A percentile compares a stretch with the other conserved stretches of the same genome.
phyloP scores from a whole-genome alignment of 1,140 invertebrate genomes.

The Drosophila trapezifrons region DNA sequence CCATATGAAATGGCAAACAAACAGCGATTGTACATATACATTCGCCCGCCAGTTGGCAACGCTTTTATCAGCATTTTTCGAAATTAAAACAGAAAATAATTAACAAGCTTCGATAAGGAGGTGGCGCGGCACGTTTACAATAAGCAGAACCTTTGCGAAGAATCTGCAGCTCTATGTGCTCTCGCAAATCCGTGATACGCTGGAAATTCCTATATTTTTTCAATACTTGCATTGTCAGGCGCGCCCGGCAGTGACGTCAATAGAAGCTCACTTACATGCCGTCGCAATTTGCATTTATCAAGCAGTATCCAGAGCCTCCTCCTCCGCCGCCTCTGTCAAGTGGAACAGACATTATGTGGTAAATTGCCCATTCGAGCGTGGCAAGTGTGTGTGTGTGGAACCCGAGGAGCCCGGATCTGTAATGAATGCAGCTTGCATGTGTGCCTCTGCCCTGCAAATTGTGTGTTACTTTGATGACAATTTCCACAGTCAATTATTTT shows the following conservation, averaged over 20 bases:
- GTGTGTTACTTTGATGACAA: constrained; percentile 38
- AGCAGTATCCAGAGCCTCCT: background rate
- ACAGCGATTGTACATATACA: no score
- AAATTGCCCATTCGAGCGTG: constrained; percentile 43
- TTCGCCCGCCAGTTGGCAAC: constrained; percentile 24
- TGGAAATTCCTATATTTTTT: constrained; percentile 34
- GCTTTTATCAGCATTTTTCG: constrained; percentile 37
- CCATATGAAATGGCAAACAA: no score
- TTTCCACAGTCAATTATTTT: constrained; percentile 21
- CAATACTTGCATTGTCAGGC: constrained; percentile 17
- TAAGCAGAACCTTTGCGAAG: background rate
- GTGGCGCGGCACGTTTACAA: constrained; percentile 21
- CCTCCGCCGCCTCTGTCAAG: background rate
- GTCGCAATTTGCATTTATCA: constrained; percentile 31
- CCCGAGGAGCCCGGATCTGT: constrained; percentile 3
- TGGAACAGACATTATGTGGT: constrained; percentile 16
- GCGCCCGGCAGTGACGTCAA: constrained; percentile 30
- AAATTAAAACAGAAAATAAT: constrained; percentile 36
- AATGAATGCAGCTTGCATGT: constrained; percentile 37
- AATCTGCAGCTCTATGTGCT: background rate
- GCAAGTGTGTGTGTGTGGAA: constrained; percentile 11
- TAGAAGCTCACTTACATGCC: constrained; percentile 22
- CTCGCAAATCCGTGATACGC: no score
- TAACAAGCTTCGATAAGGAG: constrained; percentile 36
- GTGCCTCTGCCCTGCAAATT: constrained; percentile 34